Base-by-base conservation (phyloP, 2,888 invertebrate species). In the Cerastis leucographa region DNA sequence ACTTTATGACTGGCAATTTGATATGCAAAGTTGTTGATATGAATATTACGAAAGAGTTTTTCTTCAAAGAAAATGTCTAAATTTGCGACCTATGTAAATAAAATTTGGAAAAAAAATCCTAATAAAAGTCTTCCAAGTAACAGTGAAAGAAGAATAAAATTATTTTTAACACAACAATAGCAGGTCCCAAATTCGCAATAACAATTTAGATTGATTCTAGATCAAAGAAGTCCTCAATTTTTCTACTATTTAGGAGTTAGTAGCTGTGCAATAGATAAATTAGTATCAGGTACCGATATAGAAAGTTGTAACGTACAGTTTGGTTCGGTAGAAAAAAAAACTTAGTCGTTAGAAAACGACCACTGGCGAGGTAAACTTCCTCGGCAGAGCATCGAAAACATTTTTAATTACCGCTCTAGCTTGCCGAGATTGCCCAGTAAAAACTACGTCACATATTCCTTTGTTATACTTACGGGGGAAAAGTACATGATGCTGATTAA, bases 221-320 rank as follows among this genome's bases (percentile, higher is more conserved):
- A n/a, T 49, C 9, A 19, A 19, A 35, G 3, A 42, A 59, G 8
- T 7, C 7, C 54, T 25, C 29, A 17, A 29, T 56, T 44, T 80
- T 72, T 70, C 40, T 8, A 66, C 8, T 69, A 73, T 56, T 22
- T 54, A 56, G 25, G n/a, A 78, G 49, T 35, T 35, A 42, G 35
- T 42, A 49, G 71, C 79, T 77, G 70, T 71, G 81, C 78, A 82
- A 81, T 76, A 74, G 75, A 80, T 72, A 68, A 74, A 80, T 72
- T 71, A 74, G 78, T 76, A 84, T 79, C 70, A 71, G 66, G 49
- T 65, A 71, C 73, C 75, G 72, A 82, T 80, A 74, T 81, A 84
- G 80, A 84, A 84, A 82, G 87, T 77, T 75, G 82, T 86, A 88
- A 76, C 87, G 80, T 78, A 42, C 62, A 64, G 79, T 78, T 84